Conservation (phyloP, 1,140 invertebrate species). For the Theocolax elegans region DNA sequence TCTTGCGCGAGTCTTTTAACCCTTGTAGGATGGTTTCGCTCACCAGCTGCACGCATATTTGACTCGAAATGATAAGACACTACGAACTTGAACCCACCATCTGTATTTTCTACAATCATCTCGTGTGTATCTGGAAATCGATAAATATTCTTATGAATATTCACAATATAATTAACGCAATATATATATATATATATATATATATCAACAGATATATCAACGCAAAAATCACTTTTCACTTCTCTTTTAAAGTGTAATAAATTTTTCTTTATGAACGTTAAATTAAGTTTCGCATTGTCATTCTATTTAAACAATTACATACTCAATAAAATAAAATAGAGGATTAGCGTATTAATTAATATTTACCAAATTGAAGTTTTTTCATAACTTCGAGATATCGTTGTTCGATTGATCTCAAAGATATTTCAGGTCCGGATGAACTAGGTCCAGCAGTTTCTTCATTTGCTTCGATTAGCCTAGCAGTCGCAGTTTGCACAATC, state of each 20-base stretch:
- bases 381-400: slow-evolving; percentile 89
- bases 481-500: slow-evolving; percentile 79
- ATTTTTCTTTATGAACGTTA: no score
- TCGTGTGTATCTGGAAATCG: slow-evolving; percentile 85
- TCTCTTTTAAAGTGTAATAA: no score
- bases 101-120: slow-evolving; percentile 84
- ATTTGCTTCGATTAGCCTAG: slow-evolving; percentile 61
- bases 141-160: no score
- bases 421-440: slow-evolving; percentile 64
- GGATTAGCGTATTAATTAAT: no score
- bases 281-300: no score
- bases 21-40: slow-evolving; percentile 84
- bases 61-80: slow-evolving; percentile 93
- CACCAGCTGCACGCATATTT: slow-evolving; percentile 86
- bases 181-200: no score
- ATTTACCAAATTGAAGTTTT: slow-evolving; percentile 86
- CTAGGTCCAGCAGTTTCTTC: slow-evolving; percentile 61
- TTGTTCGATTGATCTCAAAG: slow-evolving; percentile 73
- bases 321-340: no score
- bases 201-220: no score
- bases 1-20: slow-evolving; percentile 95
- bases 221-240: no score
- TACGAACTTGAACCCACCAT: slow-evolving; percentile 83
- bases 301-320: no score
- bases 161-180: no score